Percentiles rank a stretch among this genome's conserved stretches.
Conservation (phyloP, 2,113 vertebrate genomes). For the Ochotona curzoniae region DNA sequence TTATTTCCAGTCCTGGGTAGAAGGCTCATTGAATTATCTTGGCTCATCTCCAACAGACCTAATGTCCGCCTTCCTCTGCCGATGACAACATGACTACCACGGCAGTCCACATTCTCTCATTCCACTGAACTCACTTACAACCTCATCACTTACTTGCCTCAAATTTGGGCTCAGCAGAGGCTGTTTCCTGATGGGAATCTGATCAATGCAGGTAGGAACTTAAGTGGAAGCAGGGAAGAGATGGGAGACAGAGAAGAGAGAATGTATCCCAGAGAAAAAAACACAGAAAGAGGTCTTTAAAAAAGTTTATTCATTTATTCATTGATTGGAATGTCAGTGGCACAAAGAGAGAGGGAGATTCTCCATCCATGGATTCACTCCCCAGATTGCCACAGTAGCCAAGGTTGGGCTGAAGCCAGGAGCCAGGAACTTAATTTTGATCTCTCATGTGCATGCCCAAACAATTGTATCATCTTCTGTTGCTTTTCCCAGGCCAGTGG, state of each 20-base stretch:
- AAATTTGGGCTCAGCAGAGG: background rate
- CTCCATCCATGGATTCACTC: no score
- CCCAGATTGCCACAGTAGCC: no score
- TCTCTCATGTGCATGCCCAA: no score
- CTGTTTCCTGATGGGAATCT: constrained; percentile 10
- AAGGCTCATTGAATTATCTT: background rate
- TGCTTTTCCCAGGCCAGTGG: no score
- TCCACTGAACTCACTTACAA: background rate
- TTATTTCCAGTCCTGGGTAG: background rate
- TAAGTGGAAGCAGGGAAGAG: background rate
- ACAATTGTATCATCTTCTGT: no score
- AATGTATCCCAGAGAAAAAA: background rate
- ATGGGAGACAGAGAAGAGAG: background rate
- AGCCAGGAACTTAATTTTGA: no score
- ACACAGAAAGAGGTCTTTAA: background rate
- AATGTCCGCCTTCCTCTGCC: background rate
- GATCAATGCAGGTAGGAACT: background rate
- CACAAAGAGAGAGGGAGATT: no score
- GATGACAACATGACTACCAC: background rate
- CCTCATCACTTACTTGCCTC: background rate
- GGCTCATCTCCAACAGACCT: background rate
- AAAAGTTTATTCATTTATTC: no score
- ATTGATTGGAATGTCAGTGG: no score
- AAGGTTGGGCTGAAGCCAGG: no score
- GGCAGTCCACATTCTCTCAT: background rate